Evolutionary conservation across 2,113 vertebrate species (phyloP), one percentile per base, ranked within the genome.

Genomic region (Brachirus orientalis): DNA sequence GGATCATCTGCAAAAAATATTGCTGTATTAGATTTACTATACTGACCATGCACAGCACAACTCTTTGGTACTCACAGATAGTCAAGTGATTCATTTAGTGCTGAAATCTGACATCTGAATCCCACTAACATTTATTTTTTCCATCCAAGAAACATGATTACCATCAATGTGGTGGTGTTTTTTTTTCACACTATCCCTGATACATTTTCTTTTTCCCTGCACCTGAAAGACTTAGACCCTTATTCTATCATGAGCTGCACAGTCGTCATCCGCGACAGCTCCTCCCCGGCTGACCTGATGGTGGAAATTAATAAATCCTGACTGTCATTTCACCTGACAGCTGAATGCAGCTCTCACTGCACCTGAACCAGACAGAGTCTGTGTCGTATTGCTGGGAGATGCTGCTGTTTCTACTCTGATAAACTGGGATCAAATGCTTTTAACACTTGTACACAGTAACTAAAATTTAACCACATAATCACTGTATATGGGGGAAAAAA

Each of bases 1-100:
- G 40, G 79, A 80, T 84, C 53, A 54, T 86, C 54, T 75, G 7
- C 60, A 73, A 72, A 61, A 53, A 51, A 57, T 51, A 75, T 65
- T 83, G 80, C 78, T 83, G 64, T 75, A 62, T n/a, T 17, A 55
- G 1, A 70, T 59, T 72, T 61, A 50, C 58, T 69, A 54, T 74
- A 69, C 65, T 54, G 10, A 28, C 65, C 53, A 61, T 57, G 66
- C 59, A 68, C 53, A 41, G 52, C 22, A 40, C 51, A 50, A 63
- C 61, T 47, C 52, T 59, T 69, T 77, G 79, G 72, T 89, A 84
- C 83, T 74, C 22, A 40, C 48, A 5, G 41, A 63, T 41, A 57
- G 28, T 55, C 65, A 17, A 37, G 17, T 35, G 50, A 28, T 54
- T 67, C 12, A 54, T 35, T 12, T 19, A 20, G 37, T 59, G 44